Conservation (phyloP, 2,888 invertebrate genomes). For the Agrotis exclamationis region DNA sequence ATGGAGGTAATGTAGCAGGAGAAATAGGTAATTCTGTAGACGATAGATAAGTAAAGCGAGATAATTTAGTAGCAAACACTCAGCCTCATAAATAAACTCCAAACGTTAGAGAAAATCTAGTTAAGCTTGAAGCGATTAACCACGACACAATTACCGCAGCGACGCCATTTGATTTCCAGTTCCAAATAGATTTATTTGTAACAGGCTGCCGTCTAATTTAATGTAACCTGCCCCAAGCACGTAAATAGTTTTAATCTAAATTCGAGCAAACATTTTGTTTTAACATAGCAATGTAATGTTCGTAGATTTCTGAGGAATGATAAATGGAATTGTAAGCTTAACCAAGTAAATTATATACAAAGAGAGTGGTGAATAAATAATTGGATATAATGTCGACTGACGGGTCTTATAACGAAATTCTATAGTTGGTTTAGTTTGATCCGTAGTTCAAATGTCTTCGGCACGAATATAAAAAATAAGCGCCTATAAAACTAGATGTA, state of each 20-base stretch:
- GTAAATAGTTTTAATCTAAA: conserved; percentile 61
- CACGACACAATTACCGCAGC: conserved; percentile 55
- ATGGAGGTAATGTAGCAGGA: conserved; percentile 14
- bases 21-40: conserved; percentile 17
- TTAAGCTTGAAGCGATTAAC: conserved; percentile 60
- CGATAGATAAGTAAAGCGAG: conserved; percentile 26
- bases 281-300: conserved; percentile 32
- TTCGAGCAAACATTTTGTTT: conserved; percentile 51
- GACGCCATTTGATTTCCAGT: conserved; percentile 57
- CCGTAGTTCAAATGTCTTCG: conserved; percentile 27
- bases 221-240: conserved; percentile 51
- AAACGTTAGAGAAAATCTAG: conserved; percentile 49
- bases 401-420: conserved; percentile 24
- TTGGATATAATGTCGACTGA: conserved; percentile 18
- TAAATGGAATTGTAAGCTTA: conserved; percentile 49
- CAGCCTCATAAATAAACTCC: conserved; percentile 46
- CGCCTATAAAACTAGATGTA: conserved; percentile 56
- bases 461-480: conserved; percentile 49
- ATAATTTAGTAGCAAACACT: conserved; percentile 46
- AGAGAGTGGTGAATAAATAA: conserved; percentile 32
- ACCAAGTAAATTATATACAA: conserved; percentile 22
- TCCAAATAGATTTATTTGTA: conserved; percentile 58
- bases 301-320: conserved; percentile 45
- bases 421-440: conserved; percentile 39
- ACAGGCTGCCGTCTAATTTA: conserved; percentile 55